phyloP scores from a whole-genome alignment of 2,113 vertebrate genomes.

The rat (Rattus norvegicus) region GRCr8 NC_086019.1:17087501-17088000 shows the following conservation, averaged over 20 bases:
- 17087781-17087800: not conserved
- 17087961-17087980: not conserved
- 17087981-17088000: constrained; percentile 20
- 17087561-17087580: not conserved
- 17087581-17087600: not conserved
- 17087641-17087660: not conserved
- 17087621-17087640: not conserved
- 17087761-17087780: not conserved
- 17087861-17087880: constrained; percentile 30
- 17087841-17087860: constrained; percentile 6
- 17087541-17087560: not conserved
- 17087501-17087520: not conserved
- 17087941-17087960: not conserved
- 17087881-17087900: not conserved
- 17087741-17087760: not conserved
- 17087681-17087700: not conserved
- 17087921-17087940: constrained; percentile 41
- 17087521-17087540: not conserved
- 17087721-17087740: not conserved
- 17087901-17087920: not conserved
- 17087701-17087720: not conserved
- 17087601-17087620: not conserved
- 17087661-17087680: constrained; percentile 7
- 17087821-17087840: constrained; percentile 20
- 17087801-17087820: not conserved